Evolutionary conservation across 2,888 invertebrate genomes (phyloP), one percentile per base, ranked within the genome.

Genomic region (Agrotis ipsilon): DNA sequence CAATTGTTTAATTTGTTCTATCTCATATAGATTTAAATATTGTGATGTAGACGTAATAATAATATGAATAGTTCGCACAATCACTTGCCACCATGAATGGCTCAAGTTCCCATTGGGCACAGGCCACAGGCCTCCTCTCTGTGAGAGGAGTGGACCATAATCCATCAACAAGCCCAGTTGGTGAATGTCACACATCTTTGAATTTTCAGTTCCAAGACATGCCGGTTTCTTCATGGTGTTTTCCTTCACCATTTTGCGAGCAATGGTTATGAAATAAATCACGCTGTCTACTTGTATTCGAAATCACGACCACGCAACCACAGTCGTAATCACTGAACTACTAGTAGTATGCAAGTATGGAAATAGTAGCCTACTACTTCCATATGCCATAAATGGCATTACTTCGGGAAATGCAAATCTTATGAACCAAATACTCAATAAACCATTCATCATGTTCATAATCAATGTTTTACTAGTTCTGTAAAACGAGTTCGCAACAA

Each of bases 401-500:
- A 57, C 24, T 67, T 52, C 13, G 27, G 19, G 11, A 74, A 58
- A 73, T 57, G 39, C 24, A 24, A 49, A 60, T n/a, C 14, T 39
- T 27, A 46, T 18, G 24, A 63, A 19, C 6, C 16, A 7, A 59
- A 54, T 13, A 21, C 43, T 32, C 32, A n/a, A 18, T 43, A 48
- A 54, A 43, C 45, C 46, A 18, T 55, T 21, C 18, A 59, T 27
- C 54, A 60, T 71, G 9, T 68, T 68, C 1, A 21, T n/a, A n/a
- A 45, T 32, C 49, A 57, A 46, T 49, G 43, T 58, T 16, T 65
- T 19, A 57, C 4, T 65, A 4, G 21, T 61, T 46, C 24, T 52
- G 24, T 51, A 43, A 66, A 61, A 59, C 16, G n/a, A 46, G 39
- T 43, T 21, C n/a, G 39, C 52, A 46, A 66, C 76, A 54, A 51